phyloP scores from a whole-genome alignment of 53 echinoderm and acorn worm species.

The Apostichopus leukothele region DNA sequence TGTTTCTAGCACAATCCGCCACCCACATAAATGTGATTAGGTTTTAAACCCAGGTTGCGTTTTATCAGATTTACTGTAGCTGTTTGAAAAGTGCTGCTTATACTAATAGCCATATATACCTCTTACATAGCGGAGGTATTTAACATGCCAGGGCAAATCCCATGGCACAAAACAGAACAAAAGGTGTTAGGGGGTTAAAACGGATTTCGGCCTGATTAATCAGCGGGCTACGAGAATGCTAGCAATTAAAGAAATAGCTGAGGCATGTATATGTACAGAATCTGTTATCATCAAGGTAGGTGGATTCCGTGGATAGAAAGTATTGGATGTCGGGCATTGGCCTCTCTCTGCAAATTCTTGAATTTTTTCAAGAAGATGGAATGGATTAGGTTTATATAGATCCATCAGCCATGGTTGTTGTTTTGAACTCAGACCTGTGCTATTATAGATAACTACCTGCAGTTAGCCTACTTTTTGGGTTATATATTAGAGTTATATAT shows the following conservation, averaged over 20 bases:
- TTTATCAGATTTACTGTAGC: background rate
- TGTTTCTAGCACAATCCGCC: conserved; percentile 2
- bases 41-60: no score
- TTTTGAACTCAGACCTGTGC: no score
- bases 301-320: background rate
- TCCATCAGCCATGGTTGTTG: no score
- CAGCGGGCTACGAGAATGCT: conserved; percentile 9
- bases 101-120: background rate
- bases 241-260: background rate
- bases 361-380: no score
- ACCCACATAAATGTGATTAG: background rate
- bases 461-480: background rate
- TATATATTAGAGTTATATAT: no score
- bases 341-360: background rate
- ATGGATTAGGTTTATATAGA: no score
- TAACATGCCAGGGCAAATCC: conserved; percentile 13
- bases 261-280: no score
- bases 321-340: conserved; percentile 5
- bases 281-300: background rate
- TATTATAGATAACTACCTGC: background rate
- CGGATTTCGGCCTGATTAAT: conserved; percentile 28
- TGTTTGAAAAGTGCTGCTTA: no score
- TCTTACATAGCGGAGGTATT: background rate
- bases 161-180: background rate
- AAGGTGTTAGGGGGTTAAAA: background rate